These are phyloP conservation scores for Mareca penelope DNA, from an alignment of 2,797 vertebrate species.

Conservation along the genomic window DNA sequence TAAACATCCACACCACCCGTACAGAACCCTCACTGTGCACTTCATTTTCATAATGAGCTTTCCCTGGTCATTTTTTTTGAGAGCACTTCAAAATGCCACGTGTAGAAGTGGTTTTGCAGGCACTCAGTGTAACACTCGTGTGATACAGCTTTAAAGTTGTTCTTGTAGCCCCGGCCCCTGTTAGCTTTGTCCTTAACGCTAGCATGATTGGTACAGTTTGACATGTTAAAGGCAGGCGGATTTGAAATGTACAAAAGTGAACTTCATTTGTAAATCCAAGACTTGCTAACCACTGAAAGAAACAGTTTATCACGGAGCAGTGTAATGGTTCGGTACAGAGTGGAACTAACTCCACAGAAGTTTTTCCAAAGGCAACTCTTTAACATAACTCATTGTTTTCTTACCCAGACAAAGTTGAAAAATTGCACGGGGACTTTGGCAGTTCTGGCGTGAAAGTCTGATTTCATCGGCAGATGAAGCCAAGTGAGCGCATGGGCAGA, in stretches of 20 bases:
- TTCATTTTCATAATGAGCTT: neutral
- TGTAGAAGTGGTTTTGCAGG: neutral
- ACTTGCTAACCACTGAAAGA: neutral
- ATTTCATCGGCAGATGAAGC: neutral
- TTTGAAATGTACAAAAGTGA: neutral
- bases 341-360: neutral
- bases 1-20: neutral
- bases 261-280: neutral
- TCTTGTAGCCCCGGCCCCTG: neutral
- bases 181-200: too few species aligned
- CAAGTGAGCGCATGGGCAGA: fast-evolving
- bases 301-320: neutral
- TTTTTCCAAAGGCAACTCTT: neutral
- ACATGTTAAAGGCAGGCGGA: too few species aligned
- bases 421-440: neutral
- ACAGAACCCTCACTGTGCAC: neutral
- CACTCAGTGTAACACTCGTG: fast-evolving
- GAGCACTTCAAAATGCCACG: fast-evolving
- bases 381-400: neutral
- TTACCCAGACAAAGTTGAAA: neutral
- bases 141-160: fast-evolving
- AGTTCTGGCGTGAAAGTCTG: neutral
- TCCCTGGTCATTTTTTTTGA: fast-evolving
- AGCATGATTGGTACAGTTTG: fast-evolving
- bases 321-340: fast-evolving